Evolutionary conservation across 2,888 invertebrate species (phyloP), one percentile per base, ranked within the genome.

Genomic region (Drosophila paranaensis): DNA sequence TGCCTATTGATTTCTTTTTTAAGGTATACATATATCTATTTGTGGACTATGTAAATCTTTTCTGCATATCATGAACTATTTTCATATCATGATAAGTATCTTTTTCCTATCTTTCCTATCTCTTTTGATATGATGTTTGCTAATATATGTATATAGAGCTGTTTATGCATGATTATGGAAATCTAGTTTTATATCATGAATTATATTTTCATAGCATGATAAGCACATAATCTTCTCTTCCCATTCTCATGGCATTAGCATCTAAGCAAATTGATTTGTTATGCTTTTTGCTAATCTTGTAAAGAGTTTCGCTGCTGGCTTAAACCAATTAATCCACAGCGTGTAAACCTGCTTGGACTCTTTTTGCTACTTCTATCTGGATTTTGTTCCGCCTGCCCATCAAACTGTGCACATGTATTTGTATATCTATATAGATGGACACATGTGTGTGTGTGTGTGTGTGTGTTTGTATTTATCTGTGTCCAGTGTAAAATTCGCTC

Each of bases 401-500:
- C 77, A 77, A 51, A n/a, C 40, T 57, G 65, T 45, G 48, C 48
- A 33, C 48, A 30, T 56, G 55, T 51, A 53, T 50, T 33, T 50
- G 48, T 35, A 53, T 37, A 53, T 53, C 35, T 53, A 53, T 53
- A 53, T 37, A 53, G 37, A 37, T 53, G 33, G 16, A 5, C 0
- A 1, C 16, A 1, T 33, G 11, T 33, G 11, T 50, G 6, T 50
- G 6, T 20, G 13, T 14, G 14, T 14, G 14, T 46, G 6, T 6
- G 3, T 50, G n/a, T 50, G 16, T 37, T 9, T 53, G 35, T 39
- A 20, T 53, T 13, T 53, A n/a, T 53, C 25, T 40, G 48, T 61
- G 83, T 86, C 74, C 82, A 77, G 79, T 77, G 81, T 67, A 79
- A 79, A 74, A 81, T 86, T 83, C 71, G 83, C 83, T 83, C 83